phyloP scores from a whole-genome alignment of 1,140 invertebrate genomes.

The Sycobia sp. region DNA sequence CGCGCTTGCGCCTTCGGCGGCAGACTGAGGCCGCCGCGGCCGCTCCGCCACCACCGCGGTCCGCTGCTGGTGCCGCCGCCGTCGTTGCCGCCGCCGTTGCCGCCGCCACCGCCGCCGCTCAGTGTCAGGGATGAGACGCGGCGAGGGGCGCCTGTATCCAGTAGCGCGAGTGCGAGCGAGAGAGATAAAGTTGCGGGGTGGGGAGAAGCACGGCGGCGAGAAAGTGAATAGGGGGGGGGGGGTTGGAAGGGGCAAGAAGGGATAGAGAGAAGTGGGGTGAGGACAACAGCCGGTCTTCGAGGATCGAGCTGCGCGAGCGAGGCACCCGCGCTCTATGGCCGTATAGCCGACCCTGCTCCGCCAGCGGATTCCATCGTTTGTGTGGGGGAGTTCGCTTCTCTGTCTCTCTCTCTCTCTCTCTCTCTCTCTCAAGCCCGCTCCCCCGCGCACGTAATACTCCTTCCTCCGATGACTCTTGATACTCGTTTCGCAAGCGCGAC shows the following conservation, averaged over 20 bases:
- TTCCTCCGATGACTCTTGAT: too few species aligned
- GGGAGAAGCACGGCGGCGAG: constrained; percentile 39
- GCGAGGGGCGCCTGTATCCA: constrained; percentile 33
- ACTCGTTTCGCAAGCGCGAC: too few species aligned
- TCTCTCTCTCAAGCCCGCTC: too few species aligned
- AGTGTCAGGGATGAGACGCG: constrained; percentile 15
- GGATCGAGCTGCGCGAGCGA: constrained; percentile 41
- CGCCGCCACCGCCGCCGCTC: constrained; percentile 35
- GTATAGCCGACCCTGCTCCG: constrained; percentile 51
- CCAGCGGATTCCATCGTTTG: constrained; percentile 46
- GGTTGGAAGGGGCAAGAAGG: neutral
- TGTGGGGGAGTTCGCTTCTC: too few species aligned
- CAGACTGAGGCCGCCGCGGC: constrained; percentile 48
- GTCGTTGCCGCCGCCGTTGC: constrained; percentile 49
- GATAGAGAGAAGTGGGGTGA: constrained; percentile 6
- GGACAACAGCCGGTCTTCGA: constrained; percentile 56
- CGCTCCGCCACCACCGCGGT: constrained; percentile 46
- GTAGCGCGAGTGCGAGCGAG: constrained; percentile 1
- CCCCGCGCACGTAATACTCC: neutral
- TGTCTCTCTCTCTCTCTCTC: neutral
- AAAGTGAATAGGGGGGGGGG: constrained; percentile 27
- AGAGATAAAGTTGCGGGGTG: constrained; percentile 33
- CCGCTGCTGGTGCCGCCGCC: constrained; percentile 37
- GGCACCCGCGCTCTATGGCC: too few species aligned
- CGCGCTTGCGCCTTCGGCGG: constrained; percentile 55